Evolutionary conservation across 2,888 invertebrate genomes (phyloP), one percentile per base, ranked within the genome.

Genomic region (Dynastes maya): DNA sequence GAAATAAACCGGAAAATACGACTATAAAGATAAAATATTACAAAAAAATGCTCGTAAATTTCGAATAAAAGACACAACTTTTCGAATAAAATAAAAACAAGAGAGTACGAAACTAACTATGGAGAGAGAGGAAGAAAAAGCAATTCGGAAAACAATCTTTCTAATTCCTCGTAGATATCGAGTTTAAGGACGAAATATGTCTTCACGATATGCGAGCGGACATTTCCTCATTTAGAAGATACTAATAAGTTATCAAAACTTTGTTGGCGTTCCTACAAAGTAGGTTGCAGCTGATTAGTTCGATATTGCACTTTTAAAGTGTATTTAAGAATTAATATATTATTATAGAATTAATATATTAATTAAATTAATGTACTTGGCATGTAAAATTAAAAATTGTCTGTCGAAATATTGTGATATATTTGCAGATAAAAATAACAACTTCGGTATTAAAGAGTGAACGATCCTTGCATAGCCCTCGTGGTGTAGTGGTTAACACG

Each of bases 21-120:
- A 40, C 22, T 8, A 16, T 49, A 67, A 49, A 49, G 27, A 45
- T 64, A 64, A 32, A 64, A 32, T 32, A 11, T 37, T 67, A 49
- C 16, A 40, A 45, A 67, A 22, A 49, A 49, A 45, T 67, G 16
- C 49, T 67, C 67, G 45, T 51, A 67, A 49, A 67, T 49, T 27
- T 45, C 49, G 6, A 49, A 27, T 64, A 67, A 16, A 49, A 49
- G 9, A 45, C 45, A 6, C 27, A 67, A 67, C 27, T 49, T 67
- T 67, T 45, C 49, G 32, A 49, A 67, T 67, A 67, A 64, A 45
- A 45, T 11, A 45, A 64, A 55, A 37, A 37, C 9, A 64, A 64
- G 6, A 1, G 37, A 2, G 37, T 13, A 40, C n/a, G 37, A 40
- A 64, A 64, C 32, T 40, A 37, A 13, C 64, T 13, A 2, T 4